Evolutionary conservation across 2,888 invertebrate species (phyloP).

Genomic region (Notodonta ziczac): DNA sequence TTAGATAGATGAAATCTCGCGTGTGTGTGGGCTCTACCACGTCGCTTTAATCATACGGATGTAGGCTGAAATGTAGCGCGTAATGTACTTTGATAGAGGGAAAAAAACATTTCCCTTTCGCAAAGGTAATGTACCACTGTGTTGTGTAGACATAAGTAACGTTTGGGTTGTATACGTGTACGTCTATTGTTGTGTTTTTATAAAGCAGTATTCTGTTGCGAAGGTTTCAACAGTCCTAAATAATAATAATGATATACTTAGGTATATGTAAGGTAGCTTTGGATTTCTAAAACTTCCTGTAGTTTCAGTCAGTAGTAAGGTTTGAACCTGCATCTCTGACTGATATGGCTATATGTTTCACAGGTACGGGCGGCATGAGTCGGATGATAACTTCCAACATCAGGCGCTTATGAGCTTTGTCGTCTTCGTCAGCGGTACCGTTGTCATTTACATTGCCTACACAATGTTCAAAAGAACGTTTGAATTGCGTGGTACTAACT

Average conservation of each 20-base stretch:
- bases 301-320: too few species aligned
- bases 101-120: neutral
- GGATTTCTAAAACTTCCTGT: too few species aligned
- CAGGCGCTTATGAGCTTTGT: neutral
- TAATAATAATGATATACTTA: too few species aligned
- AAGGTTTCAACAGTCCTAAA: too few species aligned
- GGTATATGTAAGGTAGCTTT: too few species aligned
- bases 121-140: too few species aligned
- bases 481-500: neutral
- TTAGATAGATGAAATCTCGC: constrained; percentile 11
- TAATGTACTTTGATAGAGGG: neutral
- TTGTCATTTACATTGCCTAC: constrained; percentile 11
- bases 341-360: neutral
- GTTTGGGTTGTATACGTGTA: too few species aligned
- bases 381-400: neutral
- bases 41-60: neutral
- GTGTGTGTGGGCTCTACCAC: neutral
- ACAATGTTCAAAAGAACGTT: constrained; percentile 6
- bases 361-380: constrained; percentile 13
- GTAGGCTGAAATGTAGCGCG: constrained; percentile 7
- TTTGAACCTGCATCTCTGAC: neutral
- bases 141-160: too few species aligned
- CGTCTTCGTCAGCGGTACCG: constrained; percentile 1
- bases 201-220: too few species aligned
- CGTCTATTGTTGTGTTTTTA: too few species aligned